Conservation (phyloP, 2,113 vertebrate genomes). For the Oncorhynchus clarkii region DNA sequence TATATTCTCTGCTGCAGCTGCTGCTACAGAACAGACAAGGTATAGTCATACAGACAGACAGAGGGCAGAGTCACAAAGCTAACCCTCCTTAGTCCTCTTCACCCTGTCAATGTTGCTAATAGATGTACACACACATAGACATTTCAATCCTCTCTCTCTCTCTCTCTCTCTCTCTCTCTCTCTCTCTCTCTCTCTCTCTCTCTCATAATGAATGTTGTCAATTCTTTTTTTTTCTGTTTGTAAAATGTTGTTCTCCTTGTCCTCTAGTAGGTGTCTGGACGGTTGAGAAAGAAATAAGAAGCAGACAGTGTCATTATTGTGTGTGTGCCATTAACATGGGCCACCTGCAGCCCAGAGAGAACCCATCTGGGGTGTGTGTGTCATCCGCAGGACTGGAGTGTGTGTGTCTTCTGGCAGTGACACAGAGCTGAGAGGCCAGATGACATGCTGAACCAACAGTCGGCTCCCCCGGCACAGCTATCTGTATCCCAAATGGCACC, state of each 20-base stretch:
- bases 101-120: slow-evolving; percentile 92
- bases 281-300: slow-evolving; percentile 21
- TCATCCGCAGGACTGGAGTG: background rate
- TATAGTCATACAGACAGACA: slow-evolving; percentile 75
- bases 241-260: too few species aligned
- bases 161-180: too few species aligned
- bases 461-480: slow-evolving; percentile 21
- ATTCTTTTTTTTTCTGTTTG: too few species aligned
- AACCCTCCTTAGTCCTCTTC: slow-evolving; percentile 88
- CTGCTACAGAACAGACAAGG: slow-evolving; percentile 84
- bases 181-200: too few species aligned
- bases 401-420: slow-evolving; percentile 36
- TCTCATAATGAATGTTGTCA: too few species aligned
- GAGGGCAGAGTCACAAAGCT: slow-evolving; percentile 82
- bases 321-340: slow-evolving; percentile 49
- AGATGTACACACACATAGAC: slow-evolving; percentile 62
- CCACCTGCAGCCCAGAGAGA: slow-evolving; percentile 58
- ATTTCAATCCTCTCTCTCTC: too few species aligned
- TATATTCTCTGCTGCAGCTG: slow-evolving; percentile 81
- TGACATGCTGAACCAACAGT: slow-evolving; percentile 39
- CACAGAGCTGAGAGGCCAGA: slow-evolving; percentile 40
- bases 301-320: slow-evolving; percentile 57
- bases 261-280: background rate
- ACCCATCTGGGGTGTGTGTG: slow-evolving; percentile 57
- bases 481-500: slow-evolving; percentile 1